These are phyloP conservation scores for Centropus unirufus DNA, from an alignment of 2,113 vertebrate genomes.

Conservation along the genomic window DNA sequence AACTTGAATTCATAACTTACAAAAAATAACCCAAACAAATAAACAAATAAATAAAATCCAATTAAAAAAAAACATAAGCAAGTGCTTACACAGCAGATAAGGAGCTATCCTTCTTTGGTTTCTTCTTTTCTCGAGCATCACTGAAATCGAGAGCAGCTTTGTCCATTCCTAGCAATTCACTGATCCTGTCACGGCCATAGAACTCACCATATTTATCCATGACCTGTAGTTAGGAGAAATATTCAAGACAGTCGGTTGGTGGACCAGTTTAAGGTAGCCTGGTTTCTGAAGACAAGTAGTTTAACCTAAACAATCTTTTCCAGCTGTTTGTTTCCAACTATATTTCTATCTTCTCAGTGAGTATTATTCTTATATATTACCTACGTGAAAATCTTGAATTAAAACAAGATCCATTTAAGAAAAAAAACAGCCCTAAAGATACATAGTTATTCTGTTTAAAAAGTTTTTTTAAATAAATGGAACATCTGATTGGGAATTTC, in stretches of 20 bases:
- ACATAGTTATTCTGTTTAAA: neutral
- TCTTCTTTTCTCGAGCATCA: conserved; percentile 91
- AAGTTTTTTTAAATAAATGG: neutral
- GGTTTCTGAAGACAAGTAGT: neutral
- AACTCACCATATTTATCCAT: conserved; percentile 99
- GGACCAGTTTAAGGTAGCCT: neutral
- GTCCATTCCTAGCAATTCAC: conserved; percentile 94
- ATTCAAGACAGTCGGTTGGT: neutral
- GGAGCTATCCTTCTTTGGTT: conserved; percentile 93
- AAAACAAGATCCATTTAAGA: neutral
- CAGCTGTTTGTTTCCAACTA: neutral
- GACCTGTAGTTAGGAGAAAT: conserved; percentile 77
- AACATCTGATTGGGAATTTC: neutral
- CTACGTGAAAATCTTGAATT: neutral
- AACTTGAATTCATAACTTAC: neutral
- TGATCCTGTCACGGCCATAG: conserved; percentile 95
- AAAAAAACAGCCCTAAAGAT: neutral
- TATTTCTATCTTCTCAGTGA: neutral
- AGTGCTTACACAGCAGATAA: conserved; percentile 90
- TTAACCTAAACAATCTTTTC: neutral
- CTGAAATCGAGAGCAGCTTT: conserved; percentile 97
- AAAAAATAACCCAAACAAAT: accelerated
- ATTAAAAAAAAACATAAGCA: neutral
- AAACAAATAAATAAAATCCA: neutral
- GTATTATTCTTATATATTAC: neutral